Conservation (phyloP, 2,888 invertebrate genomes). For the Andrena flavipes region DNA sequence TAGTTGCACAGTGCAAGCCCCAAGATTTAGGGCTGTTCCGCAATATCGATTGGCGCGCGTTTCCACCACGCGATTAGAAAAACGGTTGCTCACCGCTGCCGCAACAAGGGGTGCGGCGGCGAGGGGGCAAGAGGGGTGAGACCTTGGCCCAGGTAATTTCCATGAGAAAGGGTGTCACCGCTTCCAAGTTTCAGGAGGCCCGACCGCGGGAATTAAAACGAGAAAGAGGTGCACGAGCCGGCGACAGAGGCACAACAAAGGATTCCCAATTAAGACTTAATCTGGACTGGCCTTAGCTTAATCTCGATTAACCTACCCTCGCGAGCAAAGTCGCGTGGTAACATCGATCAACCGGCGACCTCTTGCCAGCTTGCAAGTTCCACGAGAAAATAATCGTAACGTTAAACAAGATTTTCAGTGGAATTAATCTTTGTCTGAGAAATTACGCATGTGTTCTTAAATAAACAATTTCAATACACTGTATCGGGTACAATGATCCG, state of each 20-base stretch:
- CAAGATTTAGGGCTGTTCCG: slow-evolving; percentile 23
- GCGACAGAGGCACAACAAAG: slow-evolving; percentile 30
- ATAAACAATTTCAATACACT: too few relatives aligned
- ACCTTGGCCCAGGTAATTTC: slow-evolving; percentile 60
- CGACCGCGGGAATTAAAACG: slow-evolving; percentile 48
- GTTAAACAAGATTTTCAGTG: neutral
- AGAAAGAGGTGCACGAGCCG: slow-evolving; percentile 15
- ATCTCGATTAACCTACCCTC: slow-evolving; percentile 14
- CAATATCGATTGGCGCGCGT: slow-evolving; percentile 48
- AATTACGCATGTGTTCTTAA: too few relatives aligned
- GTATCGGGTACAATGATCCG: neutral
- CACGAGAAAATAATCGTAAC: neutral
- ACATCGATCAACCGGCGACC: slow-evolving; percentile 8
- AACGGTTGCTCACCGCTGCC: slow-evolving; percentile 24
- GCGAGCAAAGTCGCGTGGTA: neutral
- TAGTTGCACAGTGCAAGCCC: neutral
- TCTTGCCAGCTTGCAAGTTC: neutral
- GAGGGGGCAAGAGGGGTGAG: neutral
- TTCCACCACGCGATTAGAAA: slow-evolving; percentile 38
- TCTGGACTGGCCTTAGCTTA: neutral
- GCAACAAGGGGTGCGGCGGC: neutral
- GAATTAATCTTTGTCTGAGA: neutral
- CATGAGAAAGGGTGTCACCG: slow-evolving; percentile 61
- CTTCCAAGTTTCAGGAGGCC: slow-evolving; percentile 23
- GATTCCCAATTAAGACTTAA: slow-evolving; percentile 1